A percentile compares a stretch with the other conserved stretches of the same genome.
These are phyloP conservation scores for Cheilosia impressa DNA, from an alignment of 2,888 invertebrate genomes.

Conservation along the genomic window DNA sequence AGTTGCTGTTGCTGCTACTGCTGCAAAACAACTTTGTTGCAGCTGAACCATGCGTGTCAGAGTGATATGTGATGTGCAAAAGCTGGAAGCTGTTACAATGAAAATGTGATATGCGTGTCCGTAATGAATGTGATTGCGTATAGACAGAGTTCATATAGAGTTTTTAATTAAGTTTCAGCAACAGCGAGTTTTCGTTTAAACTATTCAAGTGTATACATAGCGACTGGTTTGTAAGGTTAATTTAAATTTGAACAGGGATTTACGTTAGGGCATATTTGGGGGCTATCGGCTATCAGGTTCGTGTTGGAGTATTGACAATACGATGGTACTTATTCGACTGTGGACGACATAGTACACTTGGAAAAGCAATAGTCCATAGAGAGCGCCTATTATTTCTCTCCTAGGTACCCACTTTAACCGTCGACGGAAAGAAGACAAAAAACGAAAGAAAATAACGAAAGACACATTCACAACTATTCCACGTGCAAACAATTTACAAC, in stretches of 20 bases:
- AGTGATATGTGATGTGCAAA: constrained; percentile 64
- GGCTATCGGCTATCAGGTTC: too few relatives aligned
- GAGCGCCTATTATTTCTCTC: too few relatives aligned
- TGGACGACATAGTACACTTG: too few relatives aligned
- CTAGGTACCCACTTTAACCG: too few relatives aligned
- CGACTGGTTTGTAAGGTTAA: neutral
- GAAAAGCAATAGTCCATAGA: too few relatives aligned
- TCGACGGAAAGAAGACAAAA: too few relatives aligned
- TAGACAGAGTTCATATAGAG: constrained; percentile 44
- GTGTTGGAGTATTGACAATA: too few relatives aligned
- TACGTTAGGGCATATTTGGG: neutral
- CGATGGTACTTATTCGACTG: too few relatives aligned
- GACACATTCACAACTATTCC: too few relatives aligned
- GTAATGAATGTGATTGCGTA: constrained; percentile 57
- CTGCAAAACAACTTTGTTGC: constrained; percentile 59
- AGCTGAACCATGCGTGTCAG: constrained; percentile 65
- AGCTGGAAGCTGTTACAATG: constrained; percentile 69
- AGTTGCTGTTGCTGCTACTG: constrained; percentile 15
- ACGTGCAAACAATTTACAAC: too few relatives aligned
- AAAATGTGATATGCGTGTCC: constrained; percentile 68
- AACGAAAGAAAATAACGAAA: too few relatives aligned
- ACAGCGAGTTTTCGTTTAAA: constrained; percentile 38
- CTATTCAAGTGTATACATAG: neutral
- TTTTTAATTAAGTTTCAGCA: constrained; percentile 73
- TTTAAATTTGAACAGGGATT: neutral